A percentile compares a stretch with the other conserved stretches of the same genome.
Evolutionary conservation across 2,113 vertebrate genomes (phyloP).

Genomic region (Myotis lucifugus): DNA sequence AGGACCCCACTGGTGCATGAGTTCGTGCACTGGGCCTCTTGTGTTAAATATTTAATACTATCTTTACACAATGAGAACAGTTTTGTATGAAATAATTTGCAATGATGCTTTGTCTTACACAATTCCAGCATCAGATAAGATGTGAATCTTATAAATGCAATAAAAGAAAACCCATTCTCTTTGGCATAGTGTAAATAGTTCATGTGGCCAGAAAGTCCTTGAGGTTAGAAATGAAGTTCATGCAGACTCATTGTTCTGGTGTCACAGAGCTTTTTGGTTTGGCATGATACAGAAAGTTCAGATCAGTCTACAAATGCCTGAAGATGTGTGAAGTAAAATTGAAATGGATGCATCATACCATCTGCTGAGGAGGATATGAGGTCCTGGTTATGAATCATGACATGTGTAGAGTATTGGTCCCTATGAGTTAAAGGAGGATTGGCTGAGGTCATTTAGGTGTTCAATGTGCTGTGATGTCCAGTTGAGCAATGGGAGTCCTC

Average conservation of each 20-base stretch:
- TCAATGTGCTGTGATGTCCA: conserved; percentile 80
- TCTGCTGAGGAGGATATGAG: conserved; percentile 85
- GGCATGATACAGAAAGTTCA: conserved; percentile 87
- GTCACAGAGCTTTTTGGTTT: conserved; percentile 88
- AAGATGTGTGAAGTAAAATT: conserved; percentile 88
- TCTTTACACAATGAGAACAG: conserved; percentile 87
- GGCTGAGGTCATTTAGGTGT: conserved; percentile 86
- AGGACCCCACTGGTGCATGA: too few relatives aligned
- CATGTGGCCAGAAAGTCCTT: conserved; percentile 83
- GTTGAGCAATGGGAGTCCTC: neutral
- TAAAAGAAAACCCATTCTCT: conserved; percentile 82
- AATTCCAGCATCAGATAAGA: conserved; percentile 89
- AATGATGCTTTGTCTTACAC: conserved; percentile 86
- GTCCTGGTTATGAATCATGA: conserved; percentile 88
- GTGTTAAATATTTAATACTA: conserved; percentile 92
- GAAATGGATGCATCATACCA: conserved; percentile 88
- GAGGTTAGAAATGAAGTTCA: conserved; percentile 80
- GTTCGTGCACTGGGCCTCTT: too few relatives aligned
- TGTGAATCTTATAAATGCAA: conserved; percentile 79
- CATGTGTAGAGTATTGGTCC: conserved; percentile 85
- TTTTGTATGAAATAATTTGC: conserved; percentile 91
- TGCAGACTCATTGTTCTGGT: conserved; percentile 83
- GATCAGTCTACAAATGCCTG: conserved; percentile 89
- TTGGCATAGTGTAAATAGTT: conserved; percentile 77
- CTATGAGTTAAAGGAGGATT: conserved; percentile 85